Conservation (phyloP, 37 sponge, comb jelly and placozoan species). For the Crambe crambe region DNA sequence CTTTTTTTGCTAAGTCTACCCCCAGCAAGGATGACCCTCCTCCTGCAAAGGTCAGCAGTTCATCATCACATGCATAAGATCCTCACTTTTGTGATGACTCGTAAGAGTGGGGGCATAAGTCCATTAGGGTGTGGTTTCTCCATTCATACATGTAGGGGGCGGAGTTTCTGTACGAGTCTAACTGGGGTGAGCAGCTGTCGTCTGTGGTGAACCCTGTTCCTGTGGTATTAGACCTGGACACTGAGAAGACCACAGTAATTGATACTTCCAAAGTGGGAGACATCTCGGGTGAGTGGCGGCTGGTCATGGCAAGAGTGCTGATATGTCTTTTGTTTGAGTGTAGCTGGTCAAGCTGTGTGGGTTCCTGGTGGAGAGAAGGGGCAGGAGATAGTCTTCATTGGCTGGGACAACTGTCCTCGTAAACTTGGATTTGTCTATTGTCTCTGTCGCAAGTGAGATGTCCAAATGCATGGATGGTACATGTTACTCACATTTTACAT, state of each 20-base stretch:
- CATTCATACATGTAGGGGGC: conserved; percentile 33
- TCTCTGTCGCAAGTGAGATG: conserved; percentile 61
- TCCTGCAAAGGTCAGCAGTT: neutral
- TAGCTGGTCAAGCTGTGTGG: conserved; percentile 60
- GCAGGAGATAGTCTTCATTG: conserved; percentile 72
- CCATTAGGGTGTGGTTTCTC: neutral
- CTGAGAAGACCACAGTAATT: conserved; percentile 46
- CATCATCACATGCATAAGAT: no score
- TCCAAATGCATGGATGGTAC: neutral
- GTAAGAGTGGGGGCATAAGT: neutral
- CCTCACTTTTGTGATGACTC: neutral
- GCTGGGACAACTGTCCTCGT: conserved; percentile 78
- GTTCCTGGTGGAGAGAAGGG: conserved; percentile 43
- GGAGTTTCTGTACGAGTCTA: conserved; percentile 63
- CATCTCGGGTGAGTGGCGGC: conserved; percentile 60
- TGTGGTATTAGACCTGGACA: conserved; percentile 67
- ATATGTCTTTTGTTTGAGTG: no score
- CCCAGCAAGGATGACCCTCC: neutral
- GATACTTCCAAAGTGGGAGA: conserved; percentile 34
- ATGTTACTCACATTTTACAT: neutral
- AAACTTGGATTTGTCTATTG: conserved; percentile 83
- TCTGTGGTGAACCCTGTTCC: conserved; percentile 63
- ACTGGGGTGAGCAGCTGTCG: conserved; percentile 91
- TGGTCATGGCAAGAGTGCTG: neutral
- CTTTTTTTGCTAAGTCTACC: conserved; percentile 71